Conservation (phyloP, 2,888 invertebrate genomes). For the Matsumyia berberina region DNA sequence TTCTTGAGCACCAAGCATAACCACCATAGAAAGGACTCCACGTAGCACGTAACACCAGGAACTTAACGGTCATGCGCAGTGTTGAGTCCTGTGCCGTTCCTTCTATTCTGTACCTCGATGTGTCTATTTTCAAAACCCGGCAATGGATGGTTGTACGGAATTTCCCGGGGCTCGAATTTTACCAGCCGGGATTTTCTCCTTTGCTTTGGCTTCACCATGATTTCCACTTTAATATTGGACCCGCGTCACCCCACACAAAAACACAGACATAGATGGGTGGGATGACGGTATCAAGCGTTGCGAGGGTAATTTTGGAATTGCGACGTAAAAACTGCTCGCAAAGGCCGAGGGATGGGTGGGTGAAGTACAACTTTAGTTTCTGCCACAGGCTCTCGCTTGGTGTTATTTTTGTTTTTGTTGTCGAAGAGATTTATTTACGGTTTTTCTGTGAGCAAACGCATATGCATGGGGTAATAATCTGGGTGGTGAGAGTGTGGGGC, state of each 20-base stretch:
- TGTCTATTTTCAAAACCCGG: conserved; percentile 62
- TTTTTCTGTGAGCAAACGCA: neutral
- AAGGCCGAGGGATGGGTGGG: conserved; percentile 3
- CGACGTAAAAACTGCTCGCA: conserved; percentile 45
- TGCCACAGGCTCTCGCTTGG: conserved; percentile 4
- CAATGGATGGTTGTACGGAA: conserved; percentile 39
- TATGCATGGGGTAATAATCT: conserved; percentile 2
- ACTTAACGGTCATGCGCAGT: conserved; percentile 51
- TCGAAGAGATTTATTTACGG: conserved; percentile 30
- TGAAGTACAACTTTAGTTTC: conserved; percentile 12
- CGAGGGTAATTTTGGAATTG: conserved; percentile 52
- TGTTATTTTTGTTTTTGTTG: conserved; percentile 21
- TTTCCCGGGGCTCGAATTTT: conserved; percentile 74
- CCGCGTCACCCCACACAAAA: neutral
- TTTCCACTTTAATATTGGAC: conserved; percentile 35
- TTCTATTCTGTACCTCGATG: conserved; percentile 4
- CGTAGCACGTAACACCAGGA: conserved; percentile 31
- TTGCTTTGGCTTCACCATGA: conserved; percentile 51
- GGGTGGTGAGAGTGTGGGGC: neutral
- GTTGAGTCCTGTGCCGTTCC: conserved; percentile 9
- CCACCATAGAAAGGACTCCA: conserved; percentile 46
- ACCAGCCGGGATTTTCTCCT: conserved; percentile 49
- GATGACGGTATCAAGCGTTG: conserved; percentile 4
- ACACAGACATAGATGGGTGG: conserved; percentile 8
- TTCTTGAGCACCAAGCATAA: conserved; percentile 29